phyloP scores from a whole-genome alignment of 2,113 vertebrate species.

The Mola mola region DNA sequence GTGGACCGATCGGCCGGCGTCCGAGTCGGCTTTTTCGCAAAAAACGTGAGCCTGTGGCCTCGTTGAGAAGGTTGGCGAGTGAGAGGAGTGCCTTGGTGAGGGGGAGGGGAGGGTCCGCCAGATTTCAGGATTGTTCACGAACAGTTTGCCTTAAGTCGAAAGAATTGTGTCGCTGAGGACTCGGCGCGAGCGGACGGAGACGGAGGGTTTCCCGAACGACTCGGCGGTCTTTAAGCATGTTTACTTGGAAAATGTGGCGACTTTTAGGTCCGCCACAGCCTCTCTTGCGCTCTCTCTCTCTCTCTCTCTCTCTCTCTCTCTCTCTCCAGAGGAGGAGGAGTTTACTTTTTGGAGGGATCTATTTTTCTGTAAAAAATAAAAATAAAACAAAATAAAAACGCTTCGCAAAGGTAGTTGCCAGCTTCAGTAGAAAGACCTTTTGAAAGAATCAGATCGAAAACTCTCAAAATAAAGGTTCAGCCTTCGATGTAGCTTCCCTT shows the following conservation, averaged over 20 bases:
- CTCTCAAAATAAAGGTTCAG: conserved; percentile 42
- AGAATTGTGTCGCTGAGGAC: conserved; percentile 33
- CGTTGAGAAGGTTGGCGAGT: conserved; percentile 39
- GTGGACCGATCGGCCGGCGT: conserved; percentile 25
- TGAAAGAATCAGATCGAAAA: conserved; percentile 36
- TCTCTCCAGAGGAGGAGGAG: too few species aligned
- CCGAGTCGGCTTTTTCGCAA: conserved; percentile 43
- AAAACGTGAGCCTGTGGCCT: conserved; percentile 48
- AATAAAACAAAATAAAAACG: conserved; percentile 22
- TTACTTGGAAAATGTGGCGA: conserved; percentile 71
- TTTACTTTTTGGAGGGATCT: conserved; percentile 76
- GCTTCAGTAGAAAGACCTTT: conserved; percentile 55
- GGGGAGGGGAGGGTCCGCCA: conserved; percentile 45
- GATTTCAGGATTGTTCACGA: conserved; percentile 79
- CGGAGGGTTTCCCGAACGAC: conserved; percentile 26
- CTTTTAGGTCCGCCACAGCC: conserved; percentile 62
- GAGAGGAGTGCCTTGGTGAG: conserved; percentile 80
- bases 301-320: too few species aligned
- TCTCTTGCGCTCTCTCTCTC: conserved; percentile 57
- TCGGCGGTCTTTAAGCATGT: conserved; percentile 80
- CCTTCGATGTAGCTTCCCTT: conserved; percentile 78
- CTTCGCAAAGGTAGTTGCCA: conserved; percentile 72
- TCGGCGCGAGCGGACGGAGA: conserved; percentile 17
- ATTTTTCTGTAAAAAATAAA: conserved; percentile 72
- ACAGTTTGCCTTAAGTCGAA: conserved; percentile 79